Conservation (phyloP, 92 coral and sea anemone genomes). For the Porites cylindrica region DNA sequence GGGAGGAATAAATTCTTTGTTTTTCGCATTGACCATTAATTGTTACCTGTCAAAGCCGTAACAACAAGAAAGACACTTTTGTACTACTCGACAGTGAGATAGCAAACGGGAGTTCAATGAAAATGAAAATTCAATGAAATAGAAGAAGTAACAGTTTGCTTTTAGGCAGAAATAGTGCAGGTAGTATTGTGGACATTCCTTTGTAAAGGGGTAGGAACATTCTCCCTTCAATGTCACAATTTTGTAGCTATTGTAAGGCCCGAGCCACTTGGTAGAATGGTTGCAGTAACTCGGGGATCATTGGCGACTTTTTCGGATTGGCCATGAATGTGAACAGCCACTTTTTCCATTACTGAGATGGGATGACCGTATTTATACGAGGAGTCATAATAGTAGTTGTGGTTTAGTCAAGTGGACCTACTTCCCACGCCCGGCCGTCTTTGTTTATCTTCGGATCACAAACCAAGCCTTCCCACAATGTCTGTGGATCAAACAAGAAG, state of each 20-base stretch:
- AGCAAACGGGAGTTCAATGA: no score
- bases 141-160: no score
- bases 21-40: no score
- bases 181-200: no score
- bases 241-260: conserved; percentile 75
- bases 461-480: conserved; percentile 14
- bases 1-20: no score
- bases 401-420: background rate
- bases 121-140: no score
- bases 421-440: conserved; percentile 15
- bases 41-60: no score
- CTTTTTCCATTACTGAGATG: background rate
- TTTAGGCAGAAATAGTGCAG: no score
- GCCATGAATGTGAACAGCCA: conserved; percentile 44
- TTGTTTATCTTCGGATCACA: conserved; percentile 23
- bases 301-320: conserved; percentile 71
- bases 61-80: no score
- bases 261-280: conserved; percentile 67
- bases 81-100: no score
- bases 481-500: background rate
- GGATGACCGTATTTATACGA: background rate
- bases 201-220: no score
- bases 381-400: no score
- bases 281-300: conserved; percentile 68
- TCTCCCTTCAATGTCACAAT: background rate